Percentiles rank a stretch among this genome's conserved stretches.
Evolutionary conservation across 2,888 invertebrate genomes (phyloP).

Genomic region (Scaptomyza caliginosa): DNA sequence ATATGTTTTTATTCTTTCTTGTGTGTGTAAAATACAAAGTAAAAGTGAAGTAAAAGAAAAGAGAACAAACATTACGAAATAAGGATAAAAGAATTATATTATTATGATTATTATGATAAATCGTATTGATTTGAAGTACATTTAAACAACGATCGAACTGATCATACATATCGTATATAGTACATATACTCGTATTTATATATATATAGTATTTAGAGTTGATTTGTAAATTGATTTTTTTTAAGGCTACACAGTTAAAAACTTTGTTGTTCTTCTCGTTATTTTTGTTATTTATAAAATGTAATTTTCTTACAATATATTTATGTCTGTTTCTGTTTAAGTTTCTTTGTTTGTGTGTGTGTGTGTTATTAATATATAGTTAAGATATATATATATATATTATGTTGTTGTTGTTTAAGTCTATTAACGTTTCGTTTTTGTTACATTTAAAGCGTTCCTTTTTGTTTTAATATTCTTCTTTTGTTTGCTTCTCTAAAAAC

Average conservation of each 20-base stretch:
- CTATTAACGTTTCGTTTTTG: constrained; percentile 78
- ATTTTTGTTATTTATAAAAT: constrained; percentile 32
- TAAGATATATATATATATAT: constrained; percentile 2
- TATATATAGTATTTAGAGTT: constrained; percentile 26
- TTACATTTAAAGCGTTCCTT: constrained; percentile 76
- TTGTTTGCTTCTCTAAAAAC: constrained; percentile 61
- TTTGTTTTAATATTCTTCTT: constrained; percentile 21
- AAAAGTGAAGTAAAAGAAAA: constrained; percentile 43
- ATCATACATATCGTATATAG: constrained; percentile 4
- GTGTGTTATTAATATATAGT: constrained; percentile 27
- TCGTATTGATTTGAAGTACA: constrained; percentile 21
- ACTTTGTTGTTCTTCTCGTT: constrained; percentile 40
- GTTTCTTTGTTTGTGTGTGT: constrained; percentile 26
- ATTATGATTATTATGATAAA: constrained; percentile 5
- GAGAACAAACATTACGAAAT: constrained; percentile 32
- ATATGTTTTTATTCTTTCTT: constrained; percentile 18
- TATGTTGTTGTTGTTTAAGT: constrained; percentile 51
- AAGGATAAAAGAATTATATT: constrained; percentile 40
- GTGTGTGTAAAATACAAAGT: constrained; percentile 43
- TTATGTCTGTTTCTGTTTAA: constrained; percentile 23
- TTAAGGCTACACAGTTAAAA: constrained; percentile 76
- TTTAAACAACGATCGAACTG: constrained; percentile 40
- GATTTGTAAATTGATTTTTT: constrained; percentile 67
- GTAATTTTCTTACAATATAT: constrained; percentile 37
- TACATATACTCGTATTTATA: constrained; percentile 21